Evolutionary conservation across 2,797 vertebrate genomes (phyloP), one percentile per base, ranked within the genome.

Genomic region (Cuniculus paca): DNA sequence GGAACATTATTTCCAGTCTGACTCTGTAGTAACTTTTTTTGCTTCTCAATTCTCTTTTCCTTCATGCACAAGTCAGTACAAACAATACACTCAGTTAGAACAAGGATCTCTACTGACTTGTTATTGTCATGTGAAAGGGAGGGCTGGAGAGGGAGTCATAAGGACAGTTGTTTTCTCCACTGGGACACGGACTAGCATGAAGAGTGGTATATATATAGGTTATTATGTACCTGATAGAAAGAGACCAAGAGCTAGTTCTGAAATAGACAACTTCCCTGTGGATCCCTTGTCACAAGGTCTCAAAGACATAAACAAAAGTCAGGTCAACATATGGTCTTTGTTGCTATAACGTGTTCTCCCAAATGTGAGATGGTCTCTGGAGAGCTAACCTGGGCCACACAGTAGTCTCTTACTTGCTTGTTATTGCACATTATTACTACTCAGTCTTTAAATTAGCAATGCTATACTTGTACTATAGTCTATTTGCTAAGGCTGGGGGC

Each of bases 1-100:
- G 36, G 6, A 98, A 28, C n/a, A 96, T 50, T 65, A 56, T 95
- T 97, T 96, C 58, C 52, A 52, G 28, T 26, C 17, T 39, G 19
- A 90, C 70, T 87, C 54, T 74, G 6, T 75, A 78, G 84, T 91
- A 88, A 63, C 85, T 52, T 61, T 0, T 1, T 31, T 1, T 79
- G 3, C 45, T 77, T 94, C 93, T 82, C 68, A 13, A 22, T 94
- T 96, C 88, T 85, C 82, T 56, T 28, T 45, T 22, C 28, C 60
- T 88, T 90, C 63, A 61, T 56, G 52, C 36, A 63, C 7, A 91
- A 60, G 22, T 88, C 88, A 80, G 61, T 75, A 52, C 42, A 74
- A 84, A 95, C 50, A 70, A 36, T 24, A 84, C 2, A 72, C 39
- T 11, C 19, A 88, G 77, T 93, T 87, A 80, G 84, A 88, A 77